Base-by-base conservation (phyloP, 2,888 invertebrate species). In the Scaptodrosophila latifasciaeformis region DNA sequence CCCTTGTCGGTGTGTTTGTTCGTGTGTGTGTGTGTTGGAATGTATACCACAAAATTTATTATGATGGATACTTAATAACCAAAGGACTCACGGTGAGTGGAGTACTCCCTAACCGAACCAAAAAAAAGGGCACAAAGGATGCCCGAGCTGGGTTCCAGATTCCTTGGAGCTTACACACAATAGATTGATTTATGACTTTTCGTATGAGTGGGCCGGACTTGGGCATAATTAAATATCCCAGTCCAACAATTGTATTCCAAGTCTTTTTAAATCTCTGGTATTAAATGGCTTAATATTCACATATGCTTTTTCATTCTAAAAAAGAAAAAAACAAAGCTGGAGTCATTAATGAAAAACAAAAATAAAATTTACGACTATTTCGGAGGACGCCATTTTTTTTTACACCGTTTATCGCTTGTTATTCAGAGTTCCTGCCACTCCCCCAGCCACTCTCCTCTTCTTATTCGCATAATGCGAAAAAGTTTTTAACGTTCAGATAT, bases 151-250 rank as follows among this genome's bases (percentile, higher is more conserved):
- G n/a, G n/a, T n/a, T n/a, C n/a, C n/a, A n/a, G n/a, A n/a, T n/a
- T n/a, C n/a, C 13, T 39, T 24, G 13, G 17, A 10, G 18, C 37
- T 17, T 37, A 7, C 5, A 37, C 37, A 17, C n/a, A 7, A n/a
- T 40, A 29, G 59, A 67, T 70, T 70, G 76, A 76, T 70, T 61
- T 67, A 65, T 58, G 27, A 19, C 10, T 40, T 2, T 21, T 10
- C 10, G 21, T 2, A 3, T 18, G 40, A 17, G 24, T 52, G 18
- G 57, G 7, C 15, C 31, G 52, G 43, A 48, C 53, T 53, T 54
- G 57, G 56, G 69, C 62, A 67, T 71, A 75, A 71, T 75, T 75
- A 67, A 71, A 60, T 51, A 58, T 64, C 54, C 57, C 52, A 29
- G 45, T 56, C 45, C 49, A 53, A 51, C 59, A 57, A 49, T 56